phyloP scores from a whole-genome alignment of 2,797 vertebrate species.

The Tokudaia tokunoshimensis region DNA sequence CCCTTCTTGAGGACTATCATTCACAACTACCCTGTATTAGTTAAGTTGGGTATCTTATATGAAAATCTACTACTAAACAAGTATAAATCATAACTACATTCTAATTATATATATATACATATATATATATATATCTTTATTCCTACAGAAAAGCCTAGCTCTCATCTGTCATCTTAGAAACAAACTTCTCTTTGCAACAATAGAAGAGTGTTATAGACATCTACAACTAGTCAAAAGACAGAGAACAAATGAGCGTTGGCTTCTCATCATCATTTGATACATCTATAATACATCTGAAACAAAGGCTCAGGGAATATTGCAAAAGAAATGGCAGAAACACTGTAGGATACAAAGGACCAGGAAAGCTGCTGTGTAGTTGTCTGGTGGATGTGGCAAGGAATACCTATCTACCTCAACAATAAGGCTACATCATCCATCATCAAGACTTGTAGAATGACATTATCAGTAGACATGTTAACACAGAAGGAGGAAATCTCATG shows the following conservation, averaged over 20 bases:
- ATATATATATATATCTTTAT: not conserved
- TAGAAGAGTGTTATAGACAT: not conserved
- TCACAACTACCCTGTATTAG: not conserved
- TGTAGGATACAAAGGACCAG: not conserved
- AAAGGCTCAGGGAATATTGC: not conserved
- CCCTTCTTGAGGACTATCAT: not conserved
- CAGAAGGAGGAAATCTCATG: not conserved
- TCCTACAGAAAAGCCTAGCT: not conserved
- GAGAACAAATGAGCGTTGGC: not conserved
- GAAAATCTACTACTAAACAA: not conserved
- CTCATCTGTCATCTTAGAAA: not conserved
- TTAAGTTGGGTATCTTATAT: not conserved
- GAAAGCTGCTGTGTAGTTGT: not conserved
- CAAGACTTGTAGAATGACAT: not conserved
- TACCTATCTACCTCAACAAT: not conserved
- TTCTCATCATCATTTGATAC: not conserved
- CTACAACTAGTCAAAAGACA: not conserved
- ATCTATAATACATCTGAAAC: not conserved
- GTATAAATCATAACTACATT: not conserved
- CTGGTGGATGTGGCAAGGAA: not conserved
- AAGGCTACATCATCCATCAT: no score
- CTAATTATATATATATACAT: not conserved
- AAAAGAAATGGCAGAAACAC: not conserved
- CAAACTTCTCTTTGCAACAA: not conserved
- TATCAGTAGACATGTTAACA: not conserved